Base-by-base conservation (phyloP, 2,797 vertebrate species). In the Gallinago nigripennis region DNA sequence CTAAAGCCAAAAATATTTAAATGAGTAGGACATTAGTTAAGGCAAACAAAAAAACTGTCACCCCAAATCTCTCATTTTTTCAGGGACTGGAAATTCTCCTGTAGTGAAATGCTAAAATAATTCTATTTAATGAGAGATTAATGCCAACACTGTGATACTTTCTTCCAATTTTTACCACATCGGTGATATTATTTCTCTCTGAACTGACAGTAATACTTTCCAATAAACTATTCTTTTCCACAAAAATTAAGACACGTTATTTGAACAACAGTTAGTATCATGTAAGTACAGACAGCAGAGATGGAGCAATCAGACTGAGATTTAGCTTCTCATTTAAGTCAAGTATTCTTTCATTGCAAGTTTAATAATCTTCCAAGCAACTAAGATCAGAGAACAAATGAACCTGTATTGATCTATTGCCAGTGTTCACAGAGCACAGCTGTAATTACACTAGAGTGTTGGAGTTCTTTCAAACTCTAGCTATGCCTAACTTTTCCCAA, bases 401-500 rank as follows among this genome's bases (percentile, higher is more conserved):
- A 97, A 97, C 96, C 95, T 88, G 75, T 97, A 98, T 98, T 98
- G 98, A 99, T 98, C 98, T 96, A 97, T 97, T 88, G 90, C 97
- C 93, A 96, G 92, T 96, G 97, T 98, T 97, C 97, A 97, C 97
- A 97, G 95, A 96, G 98, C 98, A 97, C 96, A 97, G 98, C 98
- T 98, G 98, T 99, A 99, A 99, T 99, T 99, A 99, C 98, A 98
- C 98, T 95, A 98, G 98, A 98, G 98, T 98, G 98, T 86, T 98
- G 98, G 97, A 98, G 97, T 97, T 98, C 98, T 99, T 99, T 99
- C 98, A 99, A 98, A 99, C 98, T 98, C 98, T 98, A 98, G 98
- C 97, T 98, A 98, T 98, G 91, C 95, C 97, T 97, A 98, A 98
- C 98, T 98, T 98, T 98, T 91, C 99, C 98, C 98, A 98, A 98